Evolutionary conservation across 2,888 invertebrate genomes (phyloP), one percentile per base, ranked within the genome.

Genomic region (Lissocephala sabroskyi): DNA sequence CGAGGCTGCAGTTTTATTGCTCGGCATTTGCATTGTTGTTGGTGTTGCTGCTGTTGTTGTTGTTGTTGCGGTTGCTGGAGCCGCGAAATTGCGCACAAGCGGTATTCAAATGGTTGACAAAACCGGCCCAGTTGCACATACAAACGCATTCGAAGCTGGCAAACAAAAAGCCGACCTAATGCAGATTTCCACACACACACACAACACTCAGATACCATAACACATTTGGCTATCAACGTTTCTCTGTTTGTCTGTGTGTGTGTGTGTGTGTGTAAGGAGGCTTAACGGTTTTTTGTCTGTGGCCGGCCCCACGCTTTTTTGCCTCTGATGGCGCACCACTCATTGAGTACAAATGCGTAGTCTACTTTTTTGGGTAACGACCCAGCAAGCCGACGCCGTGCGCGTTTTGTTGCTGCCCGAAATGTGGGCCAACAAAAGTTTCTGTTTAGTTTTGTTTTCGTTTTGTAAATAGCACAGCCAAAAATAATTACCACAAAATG

Each of bases 351-450:
- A 61, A 39, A 62, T 59, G 59, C 47, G 53, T 56, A 56, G 68
- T 65, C 59, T 62, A 65, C 73, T 60, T 62, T 73, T 73, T 53
- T 54, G 68, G 50, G 47, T 26, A 23, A 16, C 13, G n/a, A n/a
- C n/a, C n/a, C n/a, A 32, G 30, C 49, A 39, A 45, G 45, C 53
- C 61, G 29, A 32, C 13, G 3, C 9, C 14, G 19, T 33, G 17
- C 11, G 32, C 33, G n/a, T n/a, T 28, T 26, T 6, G 37, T 33
- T 17, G 58, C 55, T 49, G n/a, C n/a, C 18, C 10, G 19, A 63
- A 76, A 68, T 68, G 56, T 68, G 50, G 76, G 68, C 57, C 77
- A 76, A 68, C 76, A 67, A 56, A 71, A 62, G 41, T 59, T n/a
- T 23, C 23, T 23, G 23, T 5, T 23, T 35, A 14, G 3, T 3